Conservation (phyloP, 2,797 vertebrate genomes). For the Coregonus ussuriensis region DNA sequence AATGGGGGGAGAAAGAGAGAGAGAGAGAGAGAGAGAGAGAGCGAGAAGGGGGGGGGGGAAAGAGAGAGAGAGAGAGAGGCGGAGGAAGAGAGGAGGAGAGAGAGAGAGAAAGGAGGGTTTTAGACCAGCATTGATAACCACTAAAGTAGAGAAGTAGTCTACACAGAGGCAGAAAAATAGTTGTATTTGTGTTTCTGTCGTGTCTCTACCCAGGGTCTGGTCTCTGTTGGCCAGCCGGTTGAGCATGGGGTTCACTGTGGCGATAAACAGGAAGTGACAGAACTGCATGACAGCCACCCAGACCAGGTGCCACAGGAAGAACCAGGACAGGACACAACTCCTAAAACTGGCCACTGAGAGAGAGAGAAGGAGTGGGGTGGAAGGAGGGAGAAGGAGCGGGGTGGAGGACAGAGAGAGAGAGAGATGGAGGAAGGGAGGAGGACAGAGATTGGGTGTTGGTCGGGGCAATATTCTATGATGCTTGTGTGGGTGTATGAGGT, state of each 20-base stretch:
- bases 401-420: too few species aligned
- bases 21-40: too few species aligned
- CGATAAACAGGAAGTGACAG: constrained; percentile 88
- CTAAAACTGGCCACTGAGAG: constrained; percentile 63
- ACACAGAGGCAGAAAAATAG: neutral
- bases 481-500: too few species aligned
- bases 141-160: neutral
- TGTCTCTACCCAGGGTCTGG: constrained; percentile 48
- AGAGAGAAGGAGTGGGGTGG: neutral
- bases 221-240: constrained; percentile 71
- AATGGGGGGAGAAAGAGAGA: too few species aligned
- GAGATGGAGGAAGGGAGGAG: neutral
- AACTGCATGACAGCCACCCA: constrained; percentile 90
- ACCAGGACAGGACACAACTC: constrained; percentile 75
- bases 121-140: neutral
- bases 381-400: neutral
- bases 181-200: neutral
- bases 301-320: constrained; percentile 81
- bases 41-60: too few species aligned
- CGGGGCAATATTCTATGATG: too few species aligned
- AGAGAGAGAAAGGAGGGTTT: neutral
- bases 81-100: neutral
- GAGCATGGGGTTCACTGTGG: constrained; percentile 84
- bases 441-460: too few species aligned
- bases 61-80: constrained; percentile 39